Base-by-base conservation (phyloP, 2,888 invertebrate genomes). In the Diabrotica balteata region DNA sequence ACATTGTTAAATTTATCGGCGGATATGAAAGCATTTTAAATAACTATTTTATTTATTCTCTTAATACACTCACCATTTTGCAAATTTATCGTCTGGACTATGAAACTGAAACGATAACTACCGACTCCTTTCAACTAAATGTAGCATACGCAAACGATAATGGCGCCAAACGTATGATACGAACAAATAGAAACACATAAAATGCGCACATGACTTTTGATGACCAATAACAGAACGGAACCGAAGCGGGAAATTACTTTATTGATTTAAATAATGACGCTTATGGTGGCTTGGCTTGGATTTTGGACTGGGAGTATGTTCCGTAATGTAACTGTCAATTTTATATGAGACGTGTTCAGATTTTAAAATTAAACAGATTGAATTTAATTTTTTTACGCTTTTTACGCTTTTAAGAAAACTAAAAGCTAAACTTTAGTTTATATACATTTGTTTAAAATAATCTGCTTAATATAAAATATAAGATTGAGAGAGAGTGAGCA, bases 31-130 rank as follows among this genome's bases (percentile, higher is more conserved):
- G 32, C 32, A 32, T 32, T 32, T 32, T 32, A 32, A 32, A 32
- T 32, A 32, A 32, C 5, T 32, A 32, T 32, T 32, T 32, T 32
- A 4, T 32, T 32, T 32, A 32, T 4, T 32, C 4, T 32, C 32
- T 46, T 42, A 58, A 63, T 69, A 75, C 75, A 77, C 85, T 85
- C 81, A 86, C 86, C 86, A 86, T 86, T 74, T 75, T 78, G 50
- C 22, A 43, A 59, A 51, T 59, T 32, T 58, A 55, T 68, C n/a
- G 67, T 59, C 7, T 73, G 22, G 51, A 58, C 58, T 58, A 58
- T 52, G 22, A 57, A 50, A 51, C 43, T 10, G 73, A 74, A 73
- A 71, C 73, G 76, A 78, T 75, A 73, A 71, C 68, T 70, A 75
- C 73, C 73, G 73, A 77, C 75, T 75, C 74, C 71, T 69, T 60